Conservation (phyloP, 2,113 vertebrate genomes). For the Eulemur rufifrons region DNA sequence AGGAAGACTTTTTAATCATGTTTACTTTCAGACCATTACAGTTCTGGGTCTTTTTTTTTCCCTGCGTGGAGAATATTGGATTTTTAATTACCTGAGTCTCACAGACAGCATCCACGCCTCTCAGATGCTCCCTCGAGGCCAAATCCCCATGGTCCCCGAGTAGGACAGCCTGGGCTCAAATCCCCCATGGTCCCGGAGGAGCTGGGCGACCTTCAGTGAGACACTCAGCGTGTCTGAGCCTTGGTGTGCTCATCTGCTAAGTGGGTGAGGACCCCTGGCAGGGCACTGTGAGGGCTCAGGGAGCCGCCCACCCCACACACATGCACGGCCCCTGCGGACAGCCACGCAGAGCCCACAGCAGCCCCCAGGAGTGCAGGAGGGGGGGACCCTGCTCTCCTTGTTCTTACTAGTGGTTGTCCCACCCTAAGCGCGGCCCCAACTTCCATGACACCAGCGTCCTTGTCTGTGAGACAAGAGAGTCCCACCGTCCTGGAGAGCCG, state of each 20-base stretch:
- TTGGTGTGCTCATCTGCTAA: neutral
- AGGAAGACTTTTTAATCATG: conserved; percentile 60
- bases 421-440: neutral
- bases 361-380: neutral
- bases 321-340: neutral
- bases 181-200: neutral
- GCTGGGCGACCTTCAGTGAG: neutral
- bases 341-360: neutral
- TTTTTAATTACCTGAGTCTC: conserved; percentile 61
- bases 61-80: neutral
- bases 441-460: neutral
- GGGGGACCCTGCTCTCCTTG: neutral
- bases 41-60: neutral
- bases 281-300: neutral
- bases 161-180: neutral
- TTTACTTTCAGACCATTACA: conserved; percentile 36
- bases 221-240: neutral
- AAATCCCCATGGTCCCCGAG: neutral
- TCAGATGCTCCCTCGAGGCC: neutral
- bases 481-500: neutral
- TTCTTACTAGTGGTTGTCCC: neutral
- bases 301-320: fast-evolving
- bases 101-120: neutral
- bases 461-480: neutral
- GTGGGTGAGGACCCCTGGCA: fast-evolving